phyloP scores from a whole-genome alignment of 2,797 vertebrate genomes.

The Centroberyx gerrardi region DNA sequence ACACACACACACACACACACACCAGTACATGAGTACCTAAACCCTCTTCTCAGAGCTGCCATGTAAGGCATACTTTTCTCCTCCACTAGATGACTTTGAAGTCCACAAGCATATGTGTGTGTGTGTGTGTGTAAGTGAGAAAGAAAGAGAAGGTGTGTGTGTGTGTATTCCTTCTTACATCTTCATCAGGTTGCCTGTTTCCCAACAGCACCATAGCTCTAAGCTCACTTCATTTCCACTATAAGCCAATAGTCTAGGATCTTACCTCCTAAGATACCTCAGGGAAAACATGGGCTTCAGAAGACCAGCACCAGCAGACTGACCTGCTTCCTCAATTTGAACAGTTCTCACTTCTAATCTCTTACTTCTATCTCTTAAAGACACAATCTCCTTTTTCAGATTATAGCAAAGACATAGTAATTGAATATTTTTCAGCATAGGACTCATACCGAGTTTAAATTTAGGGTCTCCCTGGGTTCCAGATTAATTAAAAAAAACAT shows the following conservation, averaged over 20 bases:
- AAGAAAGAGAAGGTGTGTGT: constrained; percentile 2
- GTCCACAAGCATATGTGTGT: neutral
- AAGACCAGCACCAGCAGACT: constrained; percentile 27
- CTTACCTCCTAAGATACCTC: constrained; percentile 46
- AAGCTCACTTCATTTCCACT: constrained; percentile 47
- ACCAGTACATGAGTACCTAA: constrained; percentile 3
- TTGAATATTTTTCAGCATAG: neutral
- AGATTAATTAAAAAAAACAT: no score
- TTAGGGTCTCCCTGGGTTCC: neutral
- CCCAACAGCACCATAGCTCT: constrained; percentile 27
- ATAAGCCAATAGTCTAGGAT: constrained; percentile 38
- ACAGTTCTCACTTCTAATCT: constrained; percentile 36
- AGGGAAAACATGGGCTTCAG: constrained; percentile 49
- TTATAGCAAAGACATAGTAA: constrained; percentile 9
- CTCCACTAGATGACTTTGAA: constrained; percentile 1
- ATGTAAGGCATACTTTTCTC: constrained; percentile 2
- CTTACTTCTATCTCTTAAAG: constrained; percentile 49
- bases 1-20: neutral
- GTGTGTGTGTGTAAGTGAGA: constrained; percentile 4
- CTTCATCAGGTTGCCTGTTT: constrained; percentile 43
- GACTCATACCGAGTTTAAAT: neutral
- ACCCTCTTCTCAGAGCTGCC: constrained; percentile 16
- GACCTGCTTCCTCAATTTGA: constrained; percentile 13
- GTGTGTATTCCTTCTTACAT: constrained; percentile 28
- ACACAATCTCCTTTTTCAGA: constrained; percentile 18